phyloP scores from a whole-genome alignment of 2,113 vertebrate genomes.

The Tylochromis polylepis region DNA sequence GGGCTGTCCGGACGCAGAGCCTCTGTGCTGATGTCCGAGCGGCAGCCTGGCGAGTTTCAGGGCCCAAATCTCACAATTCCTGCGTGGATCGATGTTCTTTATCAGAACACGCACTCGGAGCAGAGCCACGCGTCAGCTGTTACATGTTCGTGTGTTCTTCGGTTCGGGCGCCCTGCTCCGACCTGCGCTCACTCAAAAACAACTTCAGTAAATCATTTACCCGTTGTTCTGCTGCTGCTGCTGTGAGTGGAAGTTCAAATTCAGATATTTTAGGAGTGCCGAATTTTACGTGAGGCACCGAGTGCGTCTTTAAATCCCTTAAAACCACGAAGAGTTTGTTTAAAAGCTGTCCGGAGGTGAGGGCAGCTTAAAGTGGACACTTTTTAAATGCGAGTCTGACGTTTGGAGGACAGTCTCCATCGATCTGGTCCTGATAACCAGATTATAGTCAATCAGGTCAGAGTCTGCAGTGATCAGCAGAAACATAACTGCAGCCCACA shows the following conservation, averaged over 20 bases:
- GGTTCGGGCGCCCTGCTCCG: neutral
- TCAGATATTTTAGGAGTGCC: neutral
- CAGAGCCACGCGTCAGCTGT: neutral
- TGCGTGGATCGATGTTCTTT: neutral
- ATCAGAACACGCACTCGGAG: neutral
- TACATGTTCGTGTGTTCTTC: neutral
- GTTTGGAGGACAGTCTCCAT: neutral
- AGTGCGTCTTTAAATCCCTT: neutral
- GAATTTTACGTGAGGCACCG: neutral
- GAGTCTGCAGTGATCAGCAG: conserved; percentile 31
- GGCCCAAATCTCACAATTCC: neutral
- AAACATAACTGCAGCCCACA: neutral
- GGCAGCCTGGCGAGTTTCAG: neutral
- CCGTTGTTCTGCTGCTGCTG: neutral
- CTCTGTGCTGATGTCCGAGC: neutral
- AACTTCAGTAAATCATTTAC: neutral
- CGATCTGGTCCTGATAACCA: conserved; percentile 33
- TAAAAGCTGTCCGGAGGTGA: too few species aligned
- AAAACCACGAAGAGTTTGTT: neutral
- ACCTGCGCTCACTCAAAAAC: neutral
- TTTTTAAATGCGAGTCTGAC: neutral
- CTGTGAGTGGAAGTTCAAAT: neutral
- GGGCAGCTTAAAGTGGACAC: neutral
- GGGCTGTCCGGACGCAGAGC: neutral
- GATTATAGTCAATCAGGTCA: conserved; percentile 14